Evolutionary conservation across 2,797 vertebrate species (phyloP).

Genomic region (Amniataba percoides): DNA sequence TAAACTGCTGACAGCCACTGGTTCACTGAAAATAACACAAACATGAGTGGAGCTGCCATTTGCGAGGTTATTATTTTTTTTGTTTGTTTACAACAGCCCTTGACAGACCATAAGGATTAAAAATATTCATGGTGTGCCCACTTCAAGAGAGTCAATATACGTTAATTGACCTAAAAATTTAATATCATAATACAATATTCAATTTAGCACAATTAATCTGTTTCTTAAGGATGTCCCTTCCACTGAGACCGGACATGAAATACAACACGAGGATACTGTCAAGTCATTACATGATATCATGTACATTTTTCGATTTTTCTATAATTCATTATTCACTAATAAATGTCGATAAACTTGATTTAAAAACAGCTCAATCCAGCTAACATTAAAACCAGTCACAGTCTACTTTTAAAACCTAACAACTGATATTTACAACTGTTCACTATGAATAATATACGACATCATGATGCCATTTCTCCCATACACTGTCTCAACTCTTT

Average conservation of each 20-base stretch:
- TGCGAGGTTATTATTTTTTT: background rate
- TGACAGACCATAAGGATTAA: conserved; percentile 19
- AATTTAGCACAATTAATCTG: conserved; percentile 16
- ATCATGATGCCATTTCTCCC: background rate
- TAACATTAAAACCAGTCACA: conserved; percentile 66
- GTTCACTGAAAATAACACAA: conserved; percentile 22
- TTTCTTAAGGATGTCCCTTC: conserved; percentile 24
- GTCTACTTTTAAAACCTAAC: conserved; percentile 59
- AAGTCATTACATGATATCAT: conserved; percentile 62
- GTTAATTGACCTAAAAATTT: conserved; percentile 10
- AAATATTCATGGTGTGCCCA: conserved; percentile 29
- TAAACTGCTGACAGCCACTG: conserved; percentile 41
- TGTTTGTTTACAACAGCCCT: background rate
- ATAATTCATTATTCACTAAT: conserved; percentile 67
- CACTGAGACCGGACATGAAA: conserved; percentile 32
- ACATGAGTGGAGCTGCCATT: conserved; percentile 40
- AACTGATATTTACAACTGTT: conserved; percentile 65
- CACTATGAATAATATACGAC: conserved; percentile 41
- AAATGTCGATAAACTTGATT: conserved; percentile 52
- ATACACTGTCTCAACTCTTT: conserved; percentile 8
- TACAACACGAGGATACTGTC: conserved; percentile 43
- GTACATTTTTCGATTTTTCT: conserved; percentile 44
- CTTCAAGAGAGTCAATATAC: conserved; percentile 27
- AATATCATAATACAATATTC: conserved; percentile 50
- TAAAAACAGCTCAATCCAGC: conserved; percentile 61